Base-by-base conservation (phyloP, 1,140 invertebrate species). In the Spodoptera litura region DNA sequence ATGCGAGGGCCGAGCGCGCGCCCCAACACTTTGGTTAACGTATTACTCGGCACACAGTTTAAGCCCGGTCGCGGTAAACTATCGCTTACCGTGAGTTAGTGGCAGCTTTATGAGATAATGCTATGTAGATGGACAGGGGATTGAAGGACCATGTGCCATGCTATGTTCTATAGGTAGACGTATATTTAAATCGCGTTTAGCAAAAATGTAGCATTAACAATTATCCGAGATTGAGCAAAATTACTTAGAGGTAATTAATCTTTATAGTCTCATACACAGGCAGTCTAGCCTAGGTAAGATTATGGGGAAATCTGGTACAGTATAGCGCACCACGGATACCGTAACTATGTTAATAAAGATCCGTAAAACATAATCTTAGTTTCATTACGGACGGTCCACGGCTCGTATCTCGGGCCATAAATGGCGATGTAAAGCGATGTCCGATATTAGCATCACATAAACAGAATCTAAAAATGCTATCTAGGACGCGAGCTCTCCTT, bases 391-490 rank as follows among this genome's bases (percentile, higher is more conserved):
- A 70, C 4, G 49, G 25, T 9, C 6, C 25, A 49, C 12, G 11
- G 12, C 4, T 53, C 66, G 6, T 70, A 70, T 70, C 20, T 70
- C 49, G 9, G 66, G 25, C 66, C 12, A 70, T 70, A 70, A 70
- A 70, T n/a, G 12, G 9, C 12, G 49, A 51, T 70, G 52, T 70
- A 31, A 70, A 70, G 12, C 49, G 25, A n/a, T 70, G 49, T 51
- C 66, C 25, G 66, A 70, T 51, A 70, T 70, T 70, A 70, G 66
- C 66, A 53, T 70, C 25, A 31, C 66, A 25, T 70, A 70, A 70
- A 70, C 66, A 70, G 62, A 66, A 53, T 52, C 66, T 70, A 70
- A 70, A 70, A 70, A 70, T 70, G 25, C 27, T 70, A 53, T 70
- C 62, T 20, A 66, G 38, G 62, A 70, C 66, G 49, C 20, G 20